phyloP scores from a whole-genome alignment of 2,113 vertebrate genomes.

The Genyomyrus donnyi region DNA sequence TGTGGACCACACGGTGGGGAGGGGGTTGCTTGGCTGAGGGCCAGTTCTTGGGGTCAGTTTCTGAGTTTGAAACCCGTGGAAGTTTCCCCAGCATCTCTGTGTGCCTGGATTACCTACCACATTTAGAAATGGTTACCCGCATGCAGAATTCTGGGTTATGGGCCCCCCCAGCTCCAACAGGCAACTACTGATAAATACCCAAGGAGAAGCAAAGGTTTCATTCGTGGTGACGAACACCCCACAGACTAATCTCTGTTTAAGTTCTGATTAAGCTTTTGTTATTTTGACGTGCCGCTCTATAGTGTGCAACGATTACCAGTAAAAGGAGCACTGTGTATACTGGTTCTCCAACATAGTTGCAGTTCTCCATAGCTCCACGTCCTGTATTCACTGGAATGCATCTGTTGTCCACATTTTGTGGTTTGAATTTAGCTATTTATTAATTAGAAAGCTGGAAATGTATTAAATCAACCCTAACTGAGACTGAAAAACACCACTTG shows the following conservation, averaged over 20 bases:
- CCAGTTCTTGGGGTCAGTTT: slow-evolving; percentile 16
- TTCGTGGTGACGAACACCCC: not conserved
- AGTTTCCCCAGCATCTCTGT: not conserved
- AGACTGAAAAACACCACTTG: not conserved
- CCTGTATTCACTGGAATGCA: not conserved
- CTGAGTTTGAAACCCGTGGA: not conserved
- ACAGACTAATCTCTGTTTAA: not conserved
- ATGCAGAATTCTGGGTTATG: not conserved
- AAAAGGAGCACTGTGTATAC: not conserved
- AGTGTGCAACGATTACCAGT: not conserved
- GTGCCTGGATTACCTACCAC: not conserved
- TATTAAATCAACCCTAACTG: not conserved
- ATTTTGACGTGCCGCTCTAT: not conserved
- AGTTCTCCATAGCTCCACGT: not conserved
- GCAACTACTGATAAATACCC: not conserved
- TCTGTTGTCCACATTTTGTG: not conserved
- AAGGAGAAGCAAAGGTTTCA: not conserved
- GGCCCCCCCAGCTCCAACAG: not conserved
- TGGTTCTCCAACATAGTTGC: not conserved
- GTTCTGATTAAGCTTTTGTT: not conserved
- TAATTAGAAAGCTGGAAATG: not conserved
- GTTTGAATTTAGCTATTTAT: not conserved
- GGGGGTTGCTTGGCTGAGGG: slow-evolving; percentile 5
- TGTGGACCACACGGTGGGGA: not conserved
- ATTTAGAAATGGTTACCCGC: not conserved